Base-by-base conservation (phyloP, 35 echinoderm and acorn worm genomes). In the Ophiothrix spiculata region DNA sequence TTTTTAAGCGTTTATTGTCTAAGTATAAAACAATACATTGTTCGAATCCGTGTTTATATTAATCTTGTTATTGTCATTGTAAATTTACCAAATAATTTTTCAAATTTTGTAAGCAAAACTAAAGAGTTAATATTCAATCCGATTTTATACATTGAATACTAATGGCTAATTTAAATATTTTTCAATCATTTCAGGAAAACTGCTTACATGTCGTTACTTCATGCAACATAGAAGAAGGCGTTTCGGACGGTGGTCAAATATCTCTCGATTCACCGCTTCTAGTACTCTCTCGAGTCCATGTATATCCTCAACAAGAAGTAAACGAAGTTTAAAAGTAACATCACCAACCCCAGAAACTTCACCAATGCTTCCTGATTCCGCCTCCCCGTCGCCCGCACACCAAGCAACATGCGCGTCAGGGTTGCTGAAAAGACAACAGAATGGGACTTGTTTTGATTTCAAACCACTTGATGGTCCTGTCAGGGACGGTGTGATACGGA, bases 201-300 rank as follows among this genome's bases (percentile, higher is more conserved):
- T 82, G n/a, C 21, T 82, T 17, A 82, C 80, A 25, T 82, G 80
- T 82, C 49, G 80, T 39, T 82, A 45, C 54, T 82, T 38, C 33
- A 82, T 32, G 33, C 32, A 49, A 39, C 38, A 49, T 45, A 38
- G 40, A 2, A 23, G 38, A 25, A 25, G 16, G 16, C 39, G 80
- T 33, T 82, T 45, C 40, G 54, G 40, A n/a, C 80, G 80, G 15
- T 82, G 38, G 39, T 82, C 80, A 21, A 82, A 82, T 45, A 32
- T 82, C 32, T 82, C 80, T 49, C 80, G 80, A 34, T 45, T 82
- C 49, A 82, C 80, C 33, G 40, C 80, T 28, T 46, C 39, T 33
- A 82, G 39, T 19, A 39, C 80, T n/a, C 34, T 82, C 32, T 82
- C 80, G 8, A 82, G 80, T 82, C 80, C 80, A 15, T 15, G 41